Percentiles rank a stretch among this genome's conserved stretches.
Conservation (phyloP, 2,888 invertebrate genomes). For the Xestia ashworthii region DNA sequence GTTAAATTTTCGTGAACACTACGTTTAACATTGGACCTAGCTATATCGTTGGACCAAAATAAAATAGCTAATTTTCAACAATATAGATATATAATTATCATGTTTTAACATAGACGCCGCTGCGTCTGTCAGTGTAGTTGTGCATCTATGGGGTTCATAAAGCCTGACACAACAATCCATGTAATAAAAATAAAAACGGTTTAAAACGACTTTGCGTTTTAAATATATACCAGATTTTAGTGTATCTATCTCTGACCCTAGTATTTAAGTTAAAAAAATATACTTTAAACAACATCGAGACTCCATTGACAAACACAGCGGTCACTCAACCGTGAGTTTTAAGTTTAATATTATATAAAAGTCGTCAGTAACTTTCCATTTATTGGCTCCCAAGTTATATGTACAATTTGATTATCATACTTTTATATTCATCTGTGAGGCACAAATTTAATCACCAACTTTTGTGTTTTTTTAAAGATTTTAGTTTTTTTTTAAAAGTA, state of each 20-base stretch:
- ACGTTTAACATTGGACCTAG: slow-evolving; percentile 85
- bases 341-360: slow-evolving; percentile 62
- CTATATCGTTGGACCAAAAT: slow-evolving; percentile 86
- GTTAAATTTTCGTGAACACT: slow-evolving; percentile 76
- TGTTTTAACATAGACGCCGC: slow-evolving; percentile 72
- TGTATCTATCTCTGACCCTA: slow-evolving; percentile 14
- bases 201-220: slow-evolving; percentile 15
- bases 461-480: slow-evolving; percentile 56
- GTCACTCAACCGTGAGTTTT: slow-evolving; percentile 57
- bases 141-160: slow-evolving; percentile 39
- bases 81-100: slow-evolving; percentile 83
- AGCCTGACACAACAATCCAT: slow-evolving; percentile 33
- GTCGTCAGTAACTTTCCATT: slow-evolving; percentile 54
- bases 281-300: slow-evolving; percentile 27
- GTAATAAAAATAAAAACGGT: slow-evolving; percentile 25
- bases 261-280: slow-evolving; percentile 59
- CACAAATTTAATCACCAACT: slow-evolving; percentile 72
- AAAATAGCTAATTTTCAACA: slow-evolving; percentile 89
- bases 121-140: slow-evolving; percentile 63
- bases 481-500: slow-evolving; percentile 43
- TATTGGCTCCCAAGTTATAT: slow-evolving; percentile 63
- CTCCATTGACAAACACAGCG: slow-evolving; percentile 55
- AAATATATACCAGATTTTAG: slow-evolving; percentile 23
- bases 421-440: slow-evolving; percentile 70
- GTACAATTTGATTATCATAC: slow-evolving; percentile 63